Percentiles rank a stretch among this genome's conserved stretches.
Conservation (phyloP, 2,797 vertebrate species). For the Saguinus oedipus region DNA sequence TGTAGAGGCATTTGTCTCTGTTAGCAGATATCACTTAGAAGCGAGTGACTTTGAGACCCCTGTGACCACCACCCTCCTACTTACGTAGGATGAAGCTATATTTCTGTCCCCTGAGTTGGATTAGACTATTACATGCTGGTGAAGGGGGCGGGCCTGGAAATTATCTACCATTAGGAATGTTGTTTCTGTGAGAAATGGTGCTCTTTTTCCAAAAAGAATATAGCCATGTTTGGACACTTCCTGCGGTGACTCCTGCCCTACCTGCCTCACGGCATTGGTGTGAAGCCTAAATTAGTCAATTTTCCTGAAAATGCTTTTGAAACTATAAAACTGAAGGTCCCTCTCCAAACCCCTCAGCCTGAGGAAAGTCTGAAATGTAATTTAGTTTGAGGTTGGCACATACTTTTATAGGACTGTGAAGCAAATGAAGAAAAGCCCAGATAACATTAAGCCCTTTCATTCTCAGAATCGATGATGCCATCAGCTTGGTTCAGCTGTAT, state of each 20-base stretch:
- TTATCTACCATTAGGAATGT: background rate
- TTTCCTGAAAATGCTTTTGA: conserved; percentile 32
- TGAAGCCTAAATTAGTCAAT: background rate
- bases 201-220: background rate
- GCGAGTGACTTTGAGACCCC: background rate
- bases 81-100: background rate
- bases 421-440: background rate
- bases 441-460: background rate
- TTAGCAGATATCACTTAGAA: background rate
- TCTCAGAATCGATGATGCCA: conserved; percentile 89
- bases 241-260: background rate
- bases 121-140: background rate
- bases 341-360: background rate
- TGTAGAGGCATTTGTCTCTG: background rate
- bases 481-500: conserved; percentile 90
- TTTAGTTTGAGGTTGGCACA: background rate
- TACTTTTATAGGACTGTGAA: background rate
- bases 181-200: background rate
- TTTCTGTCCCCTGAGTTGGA: background rate
- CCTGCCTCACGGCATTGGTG: background rate
- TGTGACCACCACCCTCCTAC: background rate
- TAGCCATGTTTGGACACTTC: background rate
- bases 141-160: background rate
- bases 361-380: background rate
- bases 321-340: background rate